Conservation (phyloP, 2,113 vertebrate species). For the Vulpes vulpes region DNA sequence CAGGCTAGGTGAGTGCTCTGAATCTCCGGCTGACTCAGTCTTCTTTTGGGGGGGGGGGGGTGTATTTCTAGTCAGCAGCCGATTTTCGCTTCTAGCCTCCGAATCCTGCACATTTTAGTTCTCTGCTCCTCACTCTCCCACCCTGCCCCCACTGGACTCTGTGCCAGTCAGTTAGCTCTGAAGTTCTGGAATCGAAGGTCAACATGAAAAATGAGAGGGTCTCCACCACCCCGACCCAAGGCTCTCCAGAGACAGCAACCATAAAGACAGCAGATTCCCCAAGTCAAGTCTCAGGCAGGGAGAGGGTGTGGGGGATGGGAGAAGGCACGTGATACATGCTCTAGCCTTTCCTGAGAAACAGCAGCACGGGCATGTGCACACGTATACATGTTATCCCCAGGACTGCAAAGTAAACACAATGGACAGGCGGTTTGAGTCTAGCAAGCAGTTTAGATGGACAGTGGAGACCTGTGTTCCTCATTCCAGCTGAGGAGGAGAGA, state of each 20-base stretch:
- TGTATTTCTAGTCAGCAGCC: not conserved
- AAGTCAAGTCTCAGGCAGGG: not conserved
- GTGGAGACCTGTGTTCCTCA: not conserved
- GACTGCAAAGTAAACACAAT: slow-evolving; percentile 63
- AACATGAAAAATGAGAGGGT: slow-evolving; percentile 10
- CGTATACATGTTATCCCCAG: not conserved
- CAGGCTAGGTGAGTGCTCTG: not conserved
- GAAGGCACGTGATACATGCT: not conserved
- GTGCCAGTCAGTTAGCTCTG: not conserved
- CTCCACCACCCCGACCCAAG: not conserved
- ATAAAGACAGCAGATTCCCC: not conserved
- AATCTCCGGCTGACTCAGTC: not conserved
- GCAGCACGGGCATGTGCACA: not conserved
- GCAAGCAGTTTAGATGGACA: slow-evolving; percentile 42
- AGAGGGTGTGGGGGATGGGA: not conserved
- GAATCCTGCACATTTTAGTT: not conserved
- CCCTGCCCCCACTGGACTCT: not conserved
- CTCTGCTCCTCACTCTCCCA: not conserved
- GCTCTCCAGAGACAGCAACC: slow-evolving; percentile 30
- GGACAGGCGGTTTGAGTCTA: not conserved
- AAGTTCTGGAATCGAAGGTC: slow-evolving; percentile 53
- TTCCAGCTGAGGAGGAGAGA: slow-evolving; percentile 31
- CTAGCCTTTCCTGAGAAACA: not conserved
- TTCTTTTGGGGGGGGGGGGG: not conserved
- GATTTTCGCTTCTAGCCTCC: not conserved